A percentile compares a stretch with the other conserved stretches of the same genome.
Evolutionary conservation across 1,140 invertebrate genomes (phyloP).

Genomic region (Littorina saxatilis): DNA sequence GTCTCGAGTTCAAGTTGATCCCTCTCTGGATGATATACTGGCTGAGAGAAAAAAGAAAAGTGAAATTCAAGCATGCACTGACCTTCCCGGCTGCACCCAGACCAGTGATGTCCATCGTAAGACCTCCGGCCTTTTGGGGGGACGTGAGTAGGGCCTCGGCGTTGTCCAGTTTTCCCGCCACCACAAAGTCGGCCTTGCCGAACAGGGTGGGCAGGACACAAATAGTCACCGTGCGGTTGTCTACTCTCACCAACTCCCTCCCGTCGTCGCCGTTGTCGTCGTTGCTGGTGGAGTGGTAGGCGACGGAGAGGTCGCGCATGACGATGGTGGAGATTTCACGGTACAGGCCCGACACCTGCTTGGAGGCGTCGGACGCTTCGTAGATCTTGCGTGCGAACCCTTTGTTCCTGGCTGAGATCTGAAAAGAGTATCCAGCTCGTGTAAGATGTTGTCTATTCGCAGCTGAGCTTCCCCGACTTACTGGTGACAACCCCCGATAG

Average conservation of each 20-base stretch:
- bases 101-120: neutral
- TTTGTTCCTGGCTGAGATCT: slow-evolving; percentile 80
- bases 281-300: slow-evolving; percentile 75
- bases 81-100: neutral
- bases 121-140: neutral
- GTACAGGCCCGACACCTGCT: slow-evolving; percentile 84
- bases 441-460: too few relatives aligned
- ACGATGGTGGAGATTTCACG: slow-evolving; percentile 83
- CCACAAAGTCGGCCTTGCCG: slow-evolving; percentile 55
- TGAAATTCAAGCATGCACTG: too few relatives aligned
- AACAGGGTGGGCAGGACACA: slow-evolving; percentile 49
- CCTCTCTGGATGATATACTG: too few relatives aligned
- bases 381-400: slow-evolving; percentile 85
- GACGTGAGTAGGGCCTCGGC: neutral
- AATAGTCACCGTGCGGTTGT: slow-evolving; percentile 57
- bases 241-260: slow-evolving; percentile 74
- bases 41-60: too few relatives aligned
- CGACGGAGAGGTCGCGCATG: slow-evolving; percentile 81
- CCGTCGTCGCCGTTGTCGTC: neutral
- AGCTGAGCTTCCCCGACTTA: too few relatives aligned
- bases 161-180: slow-evolving; percentile 49
- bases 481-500: too few relatives aligned
- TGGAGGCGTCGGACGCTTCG: slow-evolving; percentile 82
- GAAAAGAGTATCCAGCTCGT: slow-evolving; percentile 52
- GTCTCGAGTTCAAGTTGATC: too few relatives aligned